Percentiles rank a stretch among this genome's conserved stretches.
Evolutionary conservation across 2,888 invertebrate genomes (phyloP).

Genomic region (Tholera decimalis): DNA sequence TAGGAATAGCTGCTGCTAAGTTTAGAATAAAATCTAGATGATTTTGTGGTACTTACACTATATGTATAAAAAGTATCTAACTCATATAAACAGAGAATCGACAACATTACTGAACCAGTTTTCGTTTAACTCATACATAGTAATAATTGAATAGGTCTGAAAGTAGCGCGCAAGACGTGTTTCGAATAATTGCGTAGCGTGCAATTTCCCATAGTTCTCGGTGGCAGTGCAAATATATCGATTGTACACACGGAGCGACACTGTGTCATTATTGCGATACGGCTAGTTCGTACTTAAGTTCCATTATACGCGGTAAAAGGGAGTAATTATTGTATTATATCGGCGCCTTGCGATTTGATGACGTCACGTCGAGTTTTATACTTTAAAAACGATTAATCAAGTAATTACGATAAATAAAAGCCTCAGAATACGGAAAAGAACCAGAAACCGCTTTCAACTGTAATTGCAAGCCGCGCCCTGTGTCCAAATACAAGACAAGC

Average conservation of each 20-base stretch:
- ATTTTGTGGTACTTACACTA: too few species aligned
- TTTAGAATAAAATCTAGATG: not conserved
- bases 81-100: not conserved
- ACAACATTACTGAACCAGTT: slow-evolving; percentile 14
- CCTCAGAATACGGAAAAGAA: too few species aligned
- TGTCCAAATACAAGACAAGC: too few species aligned
- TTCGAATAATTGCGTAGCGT: slow-evolving; percentile 10
- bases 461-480: too few species aligned
- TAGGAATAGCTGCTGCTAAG: not conserved
- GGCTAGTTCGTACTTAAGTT: slow-evolving; percentile 7
- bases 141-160: not conserved
- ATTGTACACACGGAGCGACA: slow-evolving; percentile 25
- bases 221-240: slow-evolving; percentile 56
- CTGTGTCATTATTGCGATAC: slow-evolving; percentile 25
- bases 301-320: slow-evolving; percentile 5
- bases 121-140: slow-evolving; percentile 1
- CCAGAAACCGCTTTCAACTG: too few species aligned
- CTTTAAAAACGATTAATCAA: too few species aligned
- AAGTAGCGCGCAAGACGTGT: not conserved
- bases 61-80: not conserved
- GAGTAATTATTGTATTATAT: slow-evolving; percentile 11
- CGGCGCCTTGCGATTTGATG: slow-evolving; percentile 8
- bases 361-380: not conserved
- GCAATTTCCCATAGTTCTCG: slow-evolving; percentile 33
- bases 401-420: too few species aligned